phyloP scores from a whole-genome alignment of 2,888 invertebrate species.

The Scrobipalpa costella region DNA sequence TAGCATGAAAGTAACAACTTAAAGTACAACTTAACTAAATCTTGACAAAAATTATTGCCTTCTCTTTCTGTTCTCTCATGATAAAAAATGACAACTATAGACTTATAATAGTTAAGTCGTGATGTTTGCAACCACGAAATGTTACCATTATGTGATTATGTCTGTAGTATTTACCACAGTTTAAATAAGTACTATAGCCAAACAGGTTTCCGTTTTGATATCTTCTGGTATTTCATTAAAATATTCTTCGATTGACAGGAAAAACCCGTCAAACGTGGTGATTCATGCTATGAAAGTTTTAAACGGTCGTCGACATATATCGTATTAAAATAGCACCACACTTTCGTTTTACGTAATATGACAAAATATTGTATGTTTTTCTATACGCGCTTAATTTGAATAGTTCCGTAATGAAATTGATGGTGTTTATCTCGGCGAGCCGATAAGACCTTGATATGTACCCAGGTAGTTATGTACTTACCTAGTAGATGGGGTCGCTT shows the following conservation, averaged over 20 bases:
- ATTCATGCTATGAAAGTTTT: slow-evolving; percentile 31
- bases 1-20: too few relatives aligned
- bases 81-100: too few relatives aligned
- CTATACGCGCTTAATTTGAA: slow-evolving; percentile 1
- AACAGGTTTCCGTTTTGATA: slow-evolving; percentile 7
- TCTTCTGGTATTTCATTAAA: slow-evolving; percentile 7
- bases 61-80: too few relatives aligned
- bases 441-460: slow-evolving; percentile 28
- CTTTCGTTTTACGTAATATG: slow-evolving; percentile 25
- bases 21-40: too few relatives aligned
- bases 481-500: slow-evolving; percentile 32
- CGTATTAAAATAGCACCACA: slow-evolving; percentile 11
- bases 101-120: too few relatives aligned
- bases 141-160: too few relatives aligned
- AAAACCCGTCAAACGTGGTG: slow-evolving; percentile 30
- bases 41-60: too few relatives aligned
- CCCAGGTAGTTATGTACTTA: slow-evolving; percentile 24
- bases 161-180: not conserved
- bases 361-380: slow-evolving; percentile 11
- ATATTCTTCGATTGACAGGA: slow-evolving; percentile 29
- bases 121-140: too few relatives aligned
- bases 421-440: slow-evolving; percentile 21
- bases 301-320: slow-evolving; percentile 15
- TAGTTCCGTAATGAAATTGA: slow-evolving; percentile 18
- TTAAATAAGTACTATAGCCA: not conserved